Evolutionary conservation across 2,888 invertebrate genomes (phyloP), one percentile per base, ranked within the genome.

Genomic region (Caenorhabditis plicata): DNA sequence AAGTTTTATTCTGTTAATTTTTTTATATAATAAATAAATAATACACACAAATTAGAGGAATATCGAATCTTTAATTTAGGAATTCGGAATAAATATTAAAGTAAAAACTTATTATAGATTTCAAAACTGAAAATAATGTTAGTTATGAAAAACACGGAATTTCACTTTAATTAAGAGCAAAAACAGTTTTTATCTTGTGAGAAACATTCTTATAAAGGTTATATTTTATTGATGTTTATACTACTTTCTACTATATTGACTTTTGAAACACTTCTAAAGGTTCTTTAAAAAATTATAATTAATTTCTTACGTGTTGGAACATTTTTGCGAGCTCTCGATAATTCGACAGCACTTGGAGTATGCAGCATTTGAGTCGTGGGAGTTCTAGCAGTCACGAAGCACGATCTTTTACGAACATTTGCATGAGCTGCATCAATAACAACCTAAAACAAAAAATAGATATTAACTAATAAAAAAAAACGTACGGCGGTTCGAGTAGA

Each of bases 381-480:
- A 8, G n/a, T n/a, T n/a, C 40, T 29, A 5, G 38, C 50, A 2
- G 41, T 35, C 2, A 31, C 41, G 46, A 50, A 56, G 41, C 39
- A 46, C 5, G 45, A 35, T 11, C 40, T 39, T 11, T 46, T 31
- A 13, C 36, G 27, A 15, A 49, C 41, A 17, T 47, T 31, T 4
- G 60, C 54, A 23, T 54, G 60, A 11, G 60, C 60, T 38, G 47
- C 41, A 13, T 60, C 60, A 25, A 60, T 53, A 15, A 54, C 39
- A 50, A 54, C 54, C 57, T 57, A 39, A 31, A 48, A 39, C 39
- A 4, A 15, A 17, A 25, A 15, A 23, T 26, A 29, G 29, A 8
- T 29, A 11, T 29, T 29, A 29, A 29, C 29, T 29, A 9, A 8
- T 8, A 29, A 11, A 29, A 9, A 25, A 25, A 25, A 5, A 11